phyloP scores from a whole-genome alignment of 2,888 invertebrate genomes.

The Noctua fimbriata region DNA sequence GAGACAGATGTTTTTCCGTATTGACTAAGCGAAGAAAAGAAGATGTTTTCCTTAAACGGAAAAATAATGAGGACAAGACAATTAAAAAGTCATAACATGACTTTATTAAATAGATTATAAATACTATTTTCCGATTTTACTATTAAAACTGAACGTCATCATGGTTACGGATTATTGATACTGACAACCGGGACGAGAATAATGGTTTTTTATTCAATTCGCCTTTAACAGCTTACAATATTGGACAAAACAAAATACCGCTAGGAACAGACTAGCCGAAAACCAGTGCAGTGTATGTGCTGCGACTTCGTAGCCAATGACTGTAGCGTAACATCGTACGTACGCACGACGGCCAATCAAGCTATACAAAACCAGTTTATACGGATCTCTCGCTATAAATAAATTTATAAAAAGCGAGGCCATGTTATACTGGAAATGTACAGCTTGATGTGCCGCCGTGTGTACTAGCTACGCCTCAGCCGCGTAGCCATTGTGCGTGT shows the following conservation, averaged over 20 bases:
- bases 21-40: not conserved
- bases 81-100: not conserved
- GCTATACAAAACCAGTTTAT: too few relatives aligned
- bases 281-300: not conserved
- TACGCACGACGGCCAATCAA: too few relatives aligned
- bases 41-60: not conserved
- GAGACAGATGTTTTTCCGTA: not conserved
- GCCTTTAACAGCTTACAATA: not conserved
- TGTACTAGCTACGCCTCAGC: too few relatives aligned
- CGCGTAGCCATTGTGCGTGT: not conserved
- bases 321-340: not conserved
- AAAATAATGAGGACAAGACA: not conserved
- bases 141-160: not conserved
- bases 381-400: too few relatives aligned
- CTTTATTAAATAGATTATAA: not conserved
- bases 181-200: not conserved
- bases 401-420: too few relatives aligned
- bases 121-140: not conserved
- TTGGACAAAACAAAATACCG: not conserved
- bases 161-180: not conserved
- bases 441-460: too few relatives aligned
- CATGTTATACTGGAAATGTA: too few relatives aligned
- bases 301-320: not conserved
- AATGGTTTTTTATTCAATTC: not conserved
- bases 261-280: not conserved